These are phyloP conservation scores for Drosophila cognata DNA, from an alignment of 2,888 invertebrate genomes.

Conservation along the genomic window DNA sequence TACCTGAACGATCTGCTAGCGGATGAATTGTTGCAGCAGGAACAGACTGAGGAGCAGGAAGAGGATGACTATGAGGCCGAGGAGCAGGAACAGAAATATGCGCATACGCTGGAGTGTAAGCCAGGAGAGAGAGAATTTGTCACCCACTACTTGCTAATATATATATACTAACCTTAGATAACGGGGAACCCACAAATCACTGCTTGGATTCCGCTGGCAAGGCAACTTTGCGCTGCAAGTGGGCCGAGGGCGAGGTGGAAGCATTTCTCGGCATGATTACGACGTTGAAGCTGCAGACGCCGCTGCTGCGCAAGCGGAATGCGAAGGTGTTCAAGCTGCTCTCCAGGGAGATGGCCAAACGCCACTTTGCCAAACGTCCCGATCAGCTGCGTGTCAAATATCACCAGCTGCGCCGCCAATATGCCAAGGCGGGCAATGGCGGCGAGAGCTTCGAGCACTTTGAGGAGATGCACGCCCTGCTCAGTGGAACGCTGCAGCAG, in stretches of 20 bases:
- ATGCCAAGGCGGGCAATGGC: slow-evolving; percentile 28
- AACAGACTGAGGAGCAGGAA: not conserved
- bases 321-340: slow-evolving; percentile 60
- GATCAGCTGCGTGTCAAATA: slow-evolving; percentile 59
- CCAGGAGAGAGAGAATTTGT: not conserved
- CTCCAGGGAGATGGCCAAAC: slow-evolving; percentile 54
- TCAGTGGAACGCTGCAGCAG: slow-evolving; percentile 15
- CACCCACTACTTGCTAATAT: not conserved
- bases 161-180: slow-evolving; percentile 3
- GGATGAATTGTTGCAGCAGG: slow-evolving; percentile 17
- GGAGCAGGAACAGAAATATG: slow-evolving; percentile 52
- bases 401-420: slow-evolving; percentile 53
- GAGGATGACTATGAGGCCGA: not conserved
- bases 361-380: slow-evolving; percentile 39
- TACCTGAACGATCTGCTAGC: slow-evolving; percentile 29
- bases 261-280: slow-evolving; percentile 48
- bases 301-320: slow-evolving; percentile 42
- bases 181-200: slow-evolving; percentile 9
- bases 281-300: slow-evolving; percentile 47
- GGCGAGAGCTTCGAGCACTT: slow-evolving; percentile 50
- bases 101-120: slow-evolving; percentile 38
- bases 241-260: slow-evolving; percentile 55
- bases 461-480: slow-evolving; percentile 44
- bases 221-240: slow-evolving; percentile 38
- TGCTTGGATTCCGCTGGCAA: not conserved